A percentile compares a stretch with the other conserved stretches of the same genome.
Evolutionary conservation across 2,797 vertebrate genomes (phyloP).

Genomic region (Otolemur crassicaudatus): DNA sequence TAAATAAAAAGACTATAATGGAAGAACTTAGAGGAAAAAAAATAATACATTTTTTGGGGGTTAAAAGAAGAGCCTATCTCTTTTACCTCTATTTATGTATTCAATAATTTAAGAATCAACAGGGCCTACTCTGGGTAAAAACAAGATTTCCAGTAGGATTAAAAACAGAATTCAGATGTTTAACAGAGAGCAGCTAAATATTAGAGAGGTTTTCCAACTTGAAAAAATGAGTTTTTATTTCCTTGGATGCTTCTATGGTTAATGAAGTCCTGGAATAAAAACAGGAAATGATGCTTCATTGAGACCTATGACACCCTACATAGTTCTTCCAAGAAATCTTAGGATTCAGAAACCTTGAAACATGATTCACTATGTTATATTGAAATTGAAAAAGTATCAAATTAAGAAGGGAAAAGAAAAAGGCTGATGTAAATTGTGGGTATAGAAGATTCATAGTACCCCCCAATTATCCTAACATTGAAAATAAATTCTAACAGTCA

Average conservation of each 20-base stretch:
- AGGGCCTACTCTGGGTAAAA: not conserved
- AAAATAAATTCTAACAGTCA: not conserved
- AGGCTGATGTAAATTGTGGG: not conserved
- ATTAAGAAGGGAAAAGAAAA: not conserved
- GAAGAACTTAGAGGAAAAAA: not conserved
- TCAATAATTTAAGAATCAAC: slow-evolving; percentile 18
- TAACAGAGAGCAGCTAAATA: not conserved
- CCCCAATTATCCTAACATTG: not conserved
- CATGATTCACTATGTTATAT: not conserved
- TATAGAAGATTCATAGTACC: not conserved
- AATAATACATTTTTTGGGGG: not conserved
- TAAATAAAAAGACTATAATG: too few relatives aligned
- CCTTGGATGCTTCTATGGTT: not conserved
- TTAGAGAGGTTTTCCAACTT: not conserved
- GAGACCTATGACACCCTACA: not conserved
- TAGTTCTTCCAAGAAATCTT: not conserved
- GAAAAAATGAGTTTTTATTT: not conserved
- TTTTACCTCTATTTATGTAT: not conserved
- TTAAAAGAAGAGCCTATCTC: not conserved
- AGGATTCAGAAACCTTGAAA: not conserved
- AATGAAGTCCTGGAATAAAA: not conserved
- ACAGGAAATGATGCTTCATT: not conserved
- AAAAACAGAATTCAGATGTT: not conserved
- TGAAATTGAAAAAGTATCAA: not conserved
- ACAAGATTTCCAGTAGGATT: not conserved